Evolutionary conservation across 2,113 vertebrate species (phyloP), one percentile per base, ranked within the genome.

Genomic region (Sturnus vulgaris): DNA sequence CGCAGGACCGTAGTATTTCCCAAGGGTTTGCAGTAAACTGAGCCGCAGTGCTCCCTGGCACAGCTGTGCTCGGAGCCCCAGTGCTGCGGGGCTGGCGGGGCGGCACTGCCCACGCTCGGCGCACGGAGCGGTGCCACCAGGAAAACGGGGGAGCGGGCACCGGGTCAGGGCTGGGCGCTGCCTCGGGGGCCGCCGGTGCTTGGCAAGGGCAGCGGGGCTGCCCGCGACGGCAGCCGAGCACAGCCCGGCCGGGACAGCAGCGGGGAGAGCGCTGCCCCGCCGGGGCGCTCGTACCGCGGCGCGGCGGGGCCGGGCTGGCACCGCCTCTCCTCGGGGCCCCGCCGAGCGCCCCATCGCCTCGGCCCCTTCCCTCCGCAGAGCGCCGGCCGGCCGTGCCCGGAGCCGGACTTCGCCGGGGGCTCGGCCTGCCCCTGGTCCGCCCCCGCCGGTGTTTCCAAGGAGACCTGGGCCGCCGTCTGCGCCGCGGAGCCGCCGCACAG

Each of bases 401-500:
- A 98, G 93, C 97, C 96, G 96, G 92, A 95, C 97, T 98, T 98
- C 97, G 96, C 95, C 96, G 98, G 98, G 97, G 97, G 93, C 81
- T 97, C 97, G 95, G 81, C 96, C 97, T 95, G 96, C 75, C 97
- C 98, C 78, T 97, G 97, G 97, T 81, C 97, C 94, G 96, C 97
- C 97, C 97, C 95, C 98, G 98, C 98, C 98, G 98, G 98, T 77
- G 98, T 99, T 98, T 98, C 98, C 98, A 98, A 97, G 98, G 98
- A 99, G 95, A 99, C 98, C 68, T 97, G 98, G 98, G 98, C 98
- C 82, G 98, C 98, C 72, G 94, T 98, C 94, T 99, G 98, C 98
- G 76, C 97, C 92, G 82, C 94, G 92, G 98, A 97, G 98, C 98
- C 97, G 97, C 97, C 97, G 97, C 95, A 30, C 94, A 59, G 90